Conservation (phyloP, 1,140 invertebrate genomes). For the Dendroctonus ponderosae region DNA sequence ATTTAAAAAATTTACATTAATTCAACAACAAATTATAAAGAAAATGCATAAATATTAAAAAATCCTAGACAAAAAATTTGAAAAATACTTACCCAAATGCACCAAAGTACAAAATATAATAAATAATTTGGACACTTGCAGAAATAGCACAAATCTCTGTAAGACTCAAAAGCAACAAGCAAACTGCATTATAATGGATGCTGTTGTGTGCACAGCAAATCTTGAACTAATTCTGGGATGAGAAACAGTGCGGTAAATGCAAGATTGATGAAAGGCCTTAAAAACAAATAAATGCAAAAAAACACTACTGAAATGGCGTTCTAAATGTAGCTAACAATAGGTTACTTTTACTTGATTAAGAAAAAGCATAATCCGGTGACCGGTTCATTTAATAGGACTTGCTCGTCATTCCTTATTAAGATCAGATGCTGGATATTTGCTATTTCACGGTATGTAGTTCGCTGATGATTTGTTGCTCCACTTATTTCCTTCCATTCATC, state of each 20-base stretch:
- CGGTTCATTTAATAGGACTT: conserved; percentile 15
- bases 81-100: too few species aligned
- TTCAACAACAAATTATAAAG: too few species aligned
- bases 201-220: conserved; percentile 1
- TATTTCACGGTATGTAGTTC: conserved; percentile 26
- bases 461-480: conserved; percentile 37
- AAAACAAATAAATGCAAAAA: conserved; percentile 7
- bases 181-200: too few species aligned
- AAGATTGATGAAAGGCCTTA: conserved; percentile 3
- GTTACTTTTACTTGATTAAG: conserved; percentile 19
- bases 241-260: conserved; percentile 13
- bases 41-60: too few species aligned
- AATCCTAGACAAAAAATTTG: too few species aligned
- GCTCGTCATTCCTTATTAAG: conserved; percentile 4
- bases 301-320: conserved; percentile 12
- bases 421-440: conserved; percentile 22
- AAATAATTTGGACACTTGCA: too few species aligned
- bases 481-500: conserved; percentile 35
- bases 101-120: too few species aligned
- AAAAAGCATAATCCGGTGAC: conserved; percentile 14
- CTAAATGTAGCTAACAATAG: conserved; percentile 5
- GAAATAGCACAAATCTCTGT: too few species aligned
- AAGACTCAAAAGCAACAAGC: too few species aligned
- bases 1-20: too few species aligned
- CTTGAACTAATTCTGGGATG: conserved; percentile 7